phyloP scores from a whole-genome alignment of 2,113 vertebrate species.

The Muntiacus muntjak region DNA sequence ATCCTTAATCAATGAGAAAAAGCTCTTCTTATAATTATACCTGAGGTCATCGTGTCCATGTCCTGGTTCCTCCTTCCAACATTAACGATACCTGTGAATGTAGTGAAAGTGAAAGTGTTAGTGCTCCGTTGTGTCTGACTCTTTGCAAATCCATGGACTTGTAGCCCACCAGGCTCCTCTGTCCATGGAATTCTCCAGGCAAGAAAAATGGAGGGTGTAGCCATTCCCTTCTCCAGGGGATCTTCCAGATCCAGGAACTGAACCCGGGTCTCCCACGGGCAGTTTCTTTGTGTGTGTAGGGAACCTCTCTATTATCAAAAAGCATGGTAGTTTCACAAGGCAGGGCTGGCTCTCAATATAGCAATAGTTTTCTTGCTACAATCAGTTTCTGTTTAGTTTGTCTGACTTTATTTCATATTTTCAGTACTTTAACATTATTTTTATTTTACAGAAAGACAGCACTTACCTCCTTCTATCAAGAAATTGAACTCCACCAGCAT shows the following conservation, averaged over 20 bases:
- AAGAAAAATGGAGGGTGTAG: background rate
- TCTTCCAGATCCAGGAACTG: background rate
- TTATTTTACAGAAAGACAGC: conserved; percentile 45
- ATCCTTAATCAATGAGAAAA: background rate
- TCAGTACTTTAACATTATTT: background rate
- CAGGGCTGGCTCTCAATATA: background rate
- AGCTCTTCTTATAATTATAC: background rate
- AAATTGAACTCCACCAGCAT: background rate
- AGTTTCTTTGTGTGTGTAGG: background rate
- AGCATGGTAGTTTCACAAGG: background rate
- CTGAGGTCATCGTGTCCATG: background rate
- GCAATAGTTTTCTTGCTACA: background rate
- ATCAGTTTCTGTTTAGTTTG: background rate
- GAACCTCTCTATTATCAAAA: background rate
- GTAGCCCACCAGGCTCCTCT: background rate
- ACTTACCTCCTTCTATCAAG: background rate
- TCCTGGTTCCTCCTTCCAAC: background rate
- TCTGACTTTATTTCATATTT: background rate
- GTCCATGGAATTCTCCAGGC: background rate
- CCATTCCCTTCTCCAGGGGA: background rate
- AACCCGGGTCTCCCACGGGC: background rate
- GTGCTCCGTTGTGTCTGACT: background rate
- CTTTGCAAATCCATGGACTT: background rate
- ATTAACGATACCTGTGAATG: background rate
- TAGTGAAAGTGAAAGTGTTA: background rate